Conservation (phyloP, 2,113 vertebrate genomes). For the Callithrix jacchus region DNA sequence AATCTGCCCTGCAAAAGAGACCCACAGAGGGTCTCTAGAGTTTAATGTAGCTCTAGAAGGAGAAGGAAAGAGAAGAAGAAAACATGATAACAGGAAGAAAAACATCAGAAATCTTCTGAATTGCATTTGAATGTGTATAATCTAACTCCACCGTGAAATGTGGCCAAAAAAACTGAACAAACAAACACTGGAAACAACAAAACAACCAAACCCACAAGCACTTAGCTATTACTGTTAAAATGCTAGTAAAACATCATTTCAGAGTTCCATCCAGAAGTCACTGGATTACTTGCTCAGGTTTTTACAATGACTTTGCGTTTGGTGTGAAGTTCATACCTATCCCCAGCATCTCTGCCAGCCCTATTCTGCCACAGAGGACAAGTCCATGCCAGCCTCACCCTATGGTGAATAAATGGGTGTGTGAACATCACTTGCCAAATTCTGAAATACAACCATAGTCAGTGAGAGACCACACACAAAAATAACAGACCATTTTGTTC, state of each 20-base stretch:
- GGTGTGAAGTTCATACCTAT: not conserved
- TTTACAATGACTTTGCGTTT: not conserved
- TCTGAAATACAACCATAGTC: not conserved
- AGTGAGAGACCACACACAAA: not conserved
- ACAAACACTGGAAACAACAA: not conserved
- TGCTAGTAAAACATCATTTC: not conserved
- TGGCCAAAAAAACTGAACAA: not conserved
- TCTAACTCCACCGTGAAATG: not conserved
- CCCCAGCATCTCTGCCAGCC: not conserved
- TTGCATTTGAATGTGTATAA: not conserved
- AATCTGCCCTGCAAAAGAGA: not conserved
- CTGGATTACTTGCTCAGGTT: constrained; percentile 11
- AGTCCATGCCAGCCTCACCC: not conserved
- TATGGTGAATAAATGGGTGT: not conserved
- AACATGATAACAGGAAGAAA: not conserved
- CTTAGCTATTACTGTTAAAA: constrained; percentile 17
- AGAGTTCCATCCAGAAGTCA: not conserved
- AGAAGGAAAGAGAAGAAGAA: not conserved
- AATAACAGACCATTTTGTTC: not conserved
- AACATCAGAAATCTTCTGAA: not conserved
- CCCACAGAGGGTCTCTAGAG: not conserved
- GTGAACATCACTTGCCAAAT: not conserved
- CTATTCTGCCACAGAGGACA: not conserved
- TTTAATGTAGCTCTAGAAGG: not conserved
- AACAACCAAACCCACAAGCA: not conserved